Percentiles rank a stretch among this genome's conserved stretches.
phyloP scores from a whole-genome alignment of 2,888 invertebrate species.

The Operophtera brumata region DNA sequence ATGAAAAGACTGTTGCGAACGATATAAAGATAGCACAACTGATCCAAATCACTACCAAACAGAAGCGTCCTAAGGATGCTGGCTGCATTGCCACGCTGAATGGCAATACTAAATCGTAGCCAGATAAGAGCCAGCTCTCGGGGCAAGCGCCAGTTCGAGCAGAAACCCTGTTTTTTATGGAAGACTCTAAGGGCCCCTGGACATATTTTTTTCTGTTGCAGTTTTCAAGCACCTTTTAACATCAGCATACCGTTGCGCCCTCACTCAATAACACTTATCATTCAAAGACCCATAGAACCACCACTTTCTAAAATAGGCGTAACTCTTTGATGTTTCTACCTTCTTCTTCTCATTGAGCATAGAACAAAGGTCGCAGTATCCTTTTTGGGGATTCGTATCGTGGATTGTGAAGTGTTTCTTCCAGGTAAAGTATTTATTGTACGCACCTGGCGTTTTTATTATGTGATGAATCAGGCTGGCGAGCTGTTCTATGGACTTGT shows the following conservation, averaged over 20 bases:
- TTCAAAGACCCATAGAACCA: slow-evolving; percentile 52
- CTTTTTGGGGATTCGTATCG: slow-evolving; percentile 38
- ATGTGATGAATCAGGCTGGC: slow-evolving; percentile 47
- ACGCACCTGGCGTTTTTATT: slow-evolving; percentile 44
- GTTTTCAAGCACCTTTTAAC: slow-evolving; percentile 40
- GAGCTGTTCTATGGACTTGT: slow-evolving; percentile 39
- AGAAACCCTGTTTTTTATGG: too few relatives aligned
- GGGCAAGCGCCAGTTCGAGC: too few relatives aligned
- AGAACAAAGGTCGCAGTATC: slow-evolving; percentile 57
- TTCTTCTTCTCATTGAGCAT: slow-evolving; percentile 46
- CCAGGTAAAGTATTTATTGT: slow-evolving; percentile 55
- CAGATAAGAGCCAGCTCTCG: too few relatives aligned
- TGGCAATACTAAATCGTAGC: too few relatives aligned
- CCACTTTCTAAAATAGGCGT: slow-evolving; percentile 57
- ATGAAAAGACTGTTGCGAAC: neutral
- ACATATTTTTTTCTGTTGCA: neutral
- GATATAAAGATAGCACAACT: too few relatives aligned
- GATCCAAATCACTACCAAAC: too few relatives aligned
- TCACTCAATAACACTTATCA: slow-evolving; percentile 44
- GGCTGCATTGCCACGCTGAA: too few relatives aligned
- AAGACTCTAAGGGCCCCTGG: too few relatives aligned
- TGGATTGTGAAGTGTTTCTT: slow-evolving; percentile 51
- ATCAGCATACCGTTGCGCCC: slow-evolving; percentile 38
- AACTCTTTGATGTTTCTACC: slow-evolving; percentile 33
- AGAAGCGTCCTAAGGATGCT: too few relatives aligned